Conservation (phyloP, 2,888 invertebrate genomes). For the Melieria picta region DNA sequence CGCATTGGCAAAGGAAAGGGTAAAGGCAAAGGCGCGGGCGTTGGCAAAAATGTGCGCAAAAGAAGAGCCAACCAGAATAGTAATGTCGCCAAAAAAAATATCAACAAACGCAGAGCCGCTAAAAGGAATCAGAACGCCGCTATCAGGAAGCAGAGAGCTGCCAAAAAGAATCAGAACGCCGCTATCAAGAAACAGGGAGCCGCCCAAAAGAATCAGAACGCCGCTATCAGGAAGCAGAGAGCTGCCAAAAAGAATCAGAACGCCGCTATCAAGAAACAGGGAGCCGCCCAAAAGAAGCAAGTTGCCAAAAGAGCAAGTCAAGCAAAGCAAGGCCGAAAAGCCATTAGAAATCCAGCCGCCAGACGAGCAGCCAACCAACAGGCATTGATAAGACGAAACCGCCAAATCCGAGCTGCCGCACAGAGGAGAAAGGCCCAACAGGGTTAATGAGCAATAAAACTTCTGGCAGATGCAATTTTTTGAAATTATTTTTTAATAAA, state of each 20-base stretch:
- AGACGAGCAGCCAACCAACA: too few species aligned
- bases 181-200: background rate
- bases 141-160: background rate
- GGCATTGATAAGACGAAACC: too few species aligned
- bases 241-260: background rate
- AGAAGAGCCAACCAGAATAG: background rate
- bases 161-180: background rate
- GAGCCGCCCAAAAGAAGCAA: background rate
- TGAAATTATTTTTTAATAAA: too few species aligned
- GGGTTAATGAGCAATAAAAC: too few species aligned
- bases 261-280: background rate
- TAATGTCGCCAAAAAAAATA: background rate
- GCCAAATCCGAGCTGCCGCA: too few species aligned
- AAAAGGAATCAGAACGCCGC: background rate
- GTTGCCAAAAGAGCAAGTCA: background rate
- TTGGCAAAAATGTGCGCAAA: background rate
- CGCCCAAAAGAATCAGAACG: background rate
- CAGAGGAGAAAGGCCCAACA: too few species aligned
- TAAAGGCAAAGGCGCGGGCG: background rate
- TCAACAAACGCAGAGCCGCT: background rate
- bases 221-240: background rate
- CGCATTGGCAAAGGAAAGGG: background rate
- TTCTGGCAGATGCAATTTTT: too few species aligned
- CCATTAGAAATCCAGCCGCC: too few species aligned
- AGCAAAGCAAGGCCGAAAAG: background rate